A percentile compares a stretch with the other conserved stretches of the same genome.
Conservation (phyloP, 2,797 vertebrate genomes). For the Natrix natrix region DNA sequence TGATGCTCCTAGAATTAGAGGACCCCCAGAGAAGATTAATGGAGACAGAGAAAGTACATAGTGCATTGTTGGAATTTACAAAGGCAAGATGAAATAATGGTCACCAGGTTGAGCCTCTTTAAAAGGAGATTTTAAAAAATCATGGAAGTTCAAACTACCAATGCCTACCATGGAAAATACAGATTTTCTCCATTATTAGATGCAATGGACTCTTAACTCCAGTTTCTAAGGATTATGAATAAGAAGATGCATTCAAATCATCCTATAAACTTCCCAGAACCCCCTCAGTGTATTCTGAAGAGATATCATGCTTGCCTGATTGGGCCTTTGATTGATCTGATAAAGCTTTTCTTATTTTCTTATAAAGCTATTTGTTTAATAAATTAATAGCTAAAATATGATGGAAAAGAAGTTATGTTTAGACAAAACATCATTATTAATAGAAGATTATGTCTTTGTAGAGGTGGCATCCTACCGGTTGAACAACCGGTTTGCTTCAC, state of each 20-base stretch:
- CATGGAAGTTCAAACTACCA: neutral
- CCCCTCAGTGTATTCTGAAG: neutral
- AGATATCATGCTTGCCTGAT: neutral
- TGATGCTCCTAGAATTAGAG: neutral
- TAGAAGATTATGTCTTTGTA: neutral
- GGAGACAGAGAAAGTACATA: neutral
- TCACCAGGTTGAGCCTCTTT: neutral
- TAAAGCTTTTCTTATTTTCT: neutral
- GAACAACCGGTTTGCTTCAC: too few species aligned
- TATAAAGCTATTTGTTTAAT: neutral
- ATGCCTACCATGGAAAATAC: neutral
- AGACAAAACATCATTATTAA: neutral
- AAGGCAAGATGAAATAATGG: neutral
- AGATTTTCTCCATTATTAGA: neutral
- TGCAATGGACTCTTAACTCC: neutral
- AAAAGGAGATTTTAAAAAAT: neutral
- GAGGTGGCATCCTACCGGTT: too few species aligned
- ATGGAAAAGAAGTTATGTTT: neutral
- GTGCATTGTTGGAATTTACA: neutral
- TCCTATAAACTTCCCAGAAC: neutral
- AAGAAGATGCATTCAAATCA: neutral
- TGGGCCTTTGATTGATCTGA: neutral
- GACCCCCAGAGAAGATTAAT: neutral
- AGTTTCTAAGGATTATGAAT: neutral
- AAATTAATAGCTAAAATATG: neutral